phyloP scores from a whole-genome alignment of 2,113 vertebrate species.

The Todiramphus saurophagus region DNA sequence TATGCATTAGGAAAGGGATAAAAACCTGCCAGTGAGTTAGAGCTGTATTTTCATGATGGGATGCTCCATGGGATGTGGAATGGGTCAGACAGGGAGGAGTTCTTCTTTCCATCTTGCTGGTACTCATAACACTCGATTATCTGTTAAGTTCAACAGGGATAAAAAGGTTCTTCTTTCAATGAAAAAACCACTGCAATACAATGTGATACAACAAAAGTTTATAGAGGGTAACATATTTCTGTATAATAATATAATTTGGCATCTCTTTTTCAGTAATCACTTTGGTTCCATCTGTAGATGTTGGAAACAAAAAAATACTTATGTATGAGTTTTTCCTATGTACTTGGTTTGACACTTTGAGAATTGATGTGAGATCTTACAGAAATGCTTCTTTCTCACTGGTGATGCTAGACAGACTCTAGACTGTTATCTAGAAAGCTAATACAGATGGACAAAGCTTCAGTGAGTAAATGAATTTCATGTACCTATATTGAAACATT shows the following conservation, averaged over 20 bases:
- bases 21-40: background rate
- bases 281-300: background rate
- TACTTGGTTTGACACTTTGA: background rate
- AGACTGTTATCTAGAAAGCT: background rate
- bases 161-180: background rate
- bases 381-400: background rate
- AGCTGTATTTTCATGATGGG: background rate
- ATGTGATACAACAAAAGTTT: background rate
- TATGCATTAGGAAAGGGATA: background rate
- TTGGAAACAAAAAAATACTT: background rate
- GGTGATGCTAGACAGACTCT: background rate
- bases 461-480: background rate
- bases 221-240: background rate
- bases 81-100: rapidly evolving
- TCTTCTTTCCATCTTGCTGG: background rate
- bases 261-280: background rate
- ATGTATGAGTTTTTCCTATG: background rate
- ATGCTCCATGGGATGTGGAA: background rate
- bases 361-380: background rate
- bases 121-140: background rate
- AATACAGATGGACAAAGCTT: background rate
- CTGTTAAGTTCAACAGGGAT: background rate
- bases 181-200: background rate
- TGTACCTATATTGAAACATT: background rate
- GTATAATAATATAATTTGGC: background rate